Conservation (phyloP, 2,113 vertebrate genomes). For the Piprites chloris region DNA sequence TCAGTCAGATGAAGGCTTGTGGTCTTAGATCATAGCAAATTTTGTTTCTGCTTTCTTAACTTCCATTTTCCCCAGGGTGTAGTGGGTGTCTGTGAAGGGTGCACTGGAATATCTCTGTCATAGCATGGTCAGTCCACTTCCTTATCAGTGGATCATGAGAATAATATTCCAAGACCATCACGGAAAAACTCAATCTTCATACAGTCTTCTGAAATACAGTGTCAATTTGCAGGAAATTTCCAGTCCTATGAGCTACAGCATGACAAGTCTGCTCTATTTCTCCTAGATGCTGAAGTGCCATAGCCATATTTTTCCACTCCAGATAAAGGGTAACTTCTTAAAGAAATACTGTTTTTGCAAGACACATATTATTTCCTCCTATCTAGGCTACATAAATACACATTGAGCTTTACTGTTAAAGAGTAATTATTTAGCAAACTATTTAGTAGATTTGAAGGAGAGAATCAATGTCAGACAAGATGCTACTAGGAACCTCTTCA, state of each 20-base stretch:
- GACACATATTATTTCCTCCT: background rate
- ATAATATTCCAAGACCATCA: constrained; percentile 38
- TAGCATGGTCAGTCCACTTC: background rate
- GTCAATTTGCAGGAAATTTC: constrained; percentile 29
- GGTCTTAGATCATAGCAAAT: constrained; percentile 5
- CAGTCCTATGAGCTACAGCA: background rate
- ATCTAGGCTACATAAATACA: background rate
- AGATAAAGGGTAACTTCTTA: constrained; percentile 38
- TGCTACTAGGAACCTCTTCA: background rate
- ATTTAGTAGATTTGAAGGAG: background rate
- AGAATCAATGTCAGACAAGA: background rate
- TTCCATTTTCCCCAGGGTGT: constrained; percentile 53
- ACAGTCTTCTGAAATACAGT: background rate
- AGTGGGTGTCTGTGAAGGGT: constrained; percentile 23
- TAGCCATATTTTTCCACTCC: constrained; percentile 23
- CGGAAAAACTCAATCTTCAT: constrained; percentile 26
- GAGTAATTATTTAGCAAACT: background rate
- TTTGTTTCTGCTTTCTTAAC: constrained; percentile 66
- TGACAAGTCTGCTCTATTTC: constrained; percentile 13
- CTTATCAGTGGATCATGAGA: constrained; percentile 26
- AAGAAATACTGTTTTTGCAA: background rate
- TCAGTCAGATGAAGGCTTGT: constrained; percentile 41
- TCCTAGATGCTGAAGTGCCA: constrained; percentile 4
- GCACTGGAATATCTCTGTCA: constrained; percentile 58
- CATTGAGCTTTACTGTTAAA: background rate